Conservation (phyloP, 64 coral and sea anemone genomes). For the Montipora cactus region DNA sequence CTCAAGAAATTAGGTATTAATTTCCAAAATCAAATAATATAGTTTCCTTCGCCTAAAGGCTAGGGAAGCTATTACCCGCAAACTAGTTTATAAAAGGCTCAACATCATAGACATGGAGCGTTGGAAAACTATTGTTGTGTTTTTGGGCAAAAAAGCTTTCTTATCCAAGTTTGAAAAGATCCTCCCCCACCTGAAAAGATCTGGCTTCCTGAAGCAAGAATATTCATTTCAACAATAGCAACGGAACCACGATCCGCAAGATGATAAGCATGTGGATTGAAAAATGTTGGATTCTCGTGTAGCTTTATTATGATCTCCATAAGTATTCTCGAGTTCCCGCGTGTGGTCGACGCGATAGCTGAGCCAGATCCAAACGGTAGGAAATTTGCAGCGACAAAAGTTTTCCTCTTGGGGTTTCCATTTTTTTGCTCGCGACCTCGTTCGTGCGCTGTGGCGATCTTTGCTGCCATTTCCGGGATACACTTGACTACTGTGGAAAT, state of each 20-base stretch:
- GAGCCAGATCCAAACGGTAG: conserved; percentile 80
- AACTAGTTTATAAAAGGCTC: too few relatives aligned
- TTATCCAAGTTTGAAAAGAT: conserved; percentile 83
- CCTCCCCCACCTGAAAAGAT: conserved; percentile 83
- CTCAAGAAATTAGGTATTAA: too few relatives aligned
- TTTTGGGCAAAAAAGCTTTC: too few relatives aligned
- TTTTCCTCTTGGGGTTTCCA: neutral
- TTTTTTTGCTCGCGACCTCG: conserved; percentile 12
- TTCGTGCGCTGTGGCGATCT: conserved; percentile 5
- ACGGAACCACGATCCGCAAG: conserved; percentile 78
- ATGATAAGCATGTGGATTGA: conserved; percentile 44
- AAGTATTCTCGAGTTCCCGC: conserved; percentile 34
- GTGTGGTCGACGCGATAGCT: conserved; percentile 1
- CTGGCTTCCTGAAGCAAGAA: conserved; percentile 76
- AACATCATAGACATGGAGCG: too few relatives aligned
- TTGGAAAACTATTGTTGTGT: too few relatives aligned
- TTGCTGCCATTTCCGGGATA: conserved; percentile 53
- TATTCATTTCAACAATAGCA: conserved; percentile 97
- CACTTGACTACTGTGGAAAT: conserved; percentile 55
- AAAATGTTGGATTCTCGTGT: conserved; percentile 20
- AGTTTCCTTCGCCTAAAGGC: too few relatives aligned
- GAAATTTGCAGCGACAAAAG: conserved; percentile 88
- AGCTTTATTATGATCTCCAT: conserved; percentile 48
- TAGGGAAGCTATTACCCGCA: too few relatives aligned
- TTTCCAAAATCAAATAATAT: too few relatives aligned